Percentiles rank a stretch among this genome's conserved stretches.
phyloP scores from a whole-genome alignment of 2,797 vertebrate species.

The Onychomys leucogaster region DNA sequence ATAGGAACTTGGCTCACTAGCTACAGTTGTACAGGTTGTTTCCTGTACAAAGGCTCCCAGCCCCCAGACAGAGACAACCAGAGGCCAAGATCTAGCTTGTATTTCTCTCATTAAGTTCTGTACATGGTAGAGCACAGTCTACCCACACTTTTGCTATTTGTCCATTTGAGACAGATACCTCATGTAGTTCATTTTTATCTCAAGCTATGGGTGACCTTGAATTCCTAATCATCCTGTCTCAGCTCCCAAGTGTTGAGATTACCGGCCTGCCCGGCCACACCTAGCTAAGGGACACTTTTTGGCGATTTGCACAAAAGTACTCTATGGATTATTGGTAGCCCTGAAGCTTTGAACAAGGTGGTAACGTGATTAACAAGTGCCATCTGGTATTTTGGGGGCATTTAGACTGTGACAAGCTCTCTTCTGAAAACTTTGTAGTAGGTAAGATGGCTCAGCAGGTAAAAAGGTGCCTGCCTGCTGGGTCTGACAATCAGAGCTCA shows the following conservation, averaged over 20 bases:
- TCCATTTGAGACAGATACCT: not conserved
- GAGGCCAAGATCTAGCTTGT: not conserved
- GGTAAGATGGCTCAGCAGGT: not conserved
- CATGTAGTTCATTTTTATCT: not conserved
- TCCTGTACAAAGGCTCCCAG: not conserved
- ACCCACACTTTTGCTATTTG: not conserved
- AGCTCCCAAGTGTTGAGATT: not conserved
- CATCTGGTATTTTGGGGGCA: not conserved
- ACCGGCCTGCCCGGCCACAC: not conserved
- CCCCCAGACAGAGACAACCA: not conserved
- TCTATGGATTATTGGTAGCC: not conserved
- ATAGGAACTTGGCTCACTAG: not conserved
- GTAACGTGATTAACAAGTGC: not conserved
- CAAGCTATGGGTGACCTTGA: not conserved
- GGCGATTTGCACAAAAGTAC: not conserved
- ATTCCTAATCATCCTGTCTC: not conserved
- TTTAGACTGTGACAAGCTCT: not conserved
- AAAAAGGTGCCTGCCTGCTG: not conserved
- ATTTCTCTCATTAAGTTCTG: not conserved
- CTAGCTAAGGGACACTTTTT: not conserved
- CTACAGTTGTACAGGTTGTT: not conserved
- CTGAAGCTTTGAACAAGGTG: not conserved
- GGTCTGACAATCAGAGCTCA: not conserved
- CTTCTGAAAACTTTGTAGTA: not conserved
- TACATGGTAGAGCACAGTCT: accelerated